phyloP scores from a whole-genome alignment of 2,888 invertebrate species.

The Stegana nigrithorax region DNA sequence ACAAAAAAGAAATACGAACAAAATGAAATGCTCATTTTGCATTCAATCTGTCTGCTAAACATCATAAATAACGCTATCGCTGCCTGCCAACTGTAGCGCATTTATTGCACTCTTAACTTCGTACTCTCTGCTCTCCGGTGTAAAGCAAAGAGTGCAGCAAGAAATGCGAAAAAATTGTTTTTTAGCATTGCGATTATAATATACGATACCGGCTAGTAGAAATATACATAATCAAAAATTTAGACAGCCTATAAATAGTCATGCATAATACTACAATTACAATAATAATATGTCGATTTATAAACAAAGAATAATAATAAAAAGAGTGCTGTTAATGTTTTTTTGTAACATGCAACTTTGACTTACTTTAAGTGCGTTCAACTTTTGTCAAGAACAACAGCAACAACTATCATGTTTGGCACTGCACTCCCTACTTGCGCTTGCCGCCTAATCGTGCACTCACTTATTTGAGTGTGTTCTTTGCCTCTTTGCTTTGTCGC shows the following conservation, averaged over 20 bases:
- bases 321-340: background rate
- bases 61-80: no score
- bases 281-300: constrained; percentile 8
- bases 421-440: background rate
- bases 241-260: no score
- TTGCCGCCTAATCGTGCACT: background rate
- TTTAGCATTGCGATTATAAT: no score
- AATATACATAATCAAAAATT: background rate
- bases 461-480: background rate
- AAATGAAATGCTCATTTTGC: no score
- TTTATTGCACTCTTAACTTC: no score
- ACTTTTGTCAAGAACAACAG: constrained; percentile 42
- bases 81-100: no score
- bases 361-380: constrained; percentile 69
- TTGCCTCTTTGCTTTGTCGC: background rate
- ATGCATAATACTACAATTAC: constrained; percentile 15
- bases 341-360: constrained; percentile 59
- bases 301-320: background rate
- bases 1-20: no score
- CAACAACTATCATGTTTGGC: background rate
- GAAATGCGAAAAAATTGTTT: no score
- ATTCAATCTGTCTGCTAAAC: no score
- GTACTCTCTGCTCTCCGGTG: no score
- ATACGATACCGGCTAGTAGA: no score
- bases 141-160: no score